A percentile compares a stretch with the other conserved stretches of the same genome.
phyloP scores from a whole-genome alignment of 92 coral and sea anemone species.

The Heteractis magnifica region DNA sequence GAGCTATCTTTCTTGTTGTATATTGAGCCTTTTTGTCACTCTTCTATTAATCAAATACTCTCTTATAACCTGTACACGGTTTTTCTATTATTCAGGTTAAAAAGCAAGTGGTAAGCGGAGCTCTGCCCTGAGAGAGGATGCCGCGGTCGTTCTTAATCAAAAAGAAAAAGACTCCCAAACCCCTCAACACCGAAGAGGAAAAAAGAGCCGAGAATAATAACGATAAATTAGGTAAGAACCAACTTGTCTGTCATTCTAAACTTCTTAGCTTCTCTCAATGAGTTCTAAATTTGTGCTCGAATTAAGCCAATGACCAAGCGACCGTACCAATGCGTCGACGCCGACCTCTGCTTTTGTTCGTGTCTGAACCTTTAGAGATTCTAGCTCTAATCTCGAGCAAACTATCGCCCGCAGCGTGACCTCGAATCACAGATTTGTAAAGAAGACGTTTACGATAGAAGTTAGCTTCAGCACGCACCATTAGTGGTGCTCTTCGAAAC shows the following conservation, averaged over 20 bases:
- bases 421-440: background rate
- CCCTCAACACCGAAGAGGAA: constrained; percentile 24
- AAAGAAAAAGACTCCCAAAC: constrained; percentile 13
- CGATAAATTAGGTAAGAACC: constrained; percentile 13
- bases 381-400: background rate
- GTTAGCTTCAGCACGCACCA: constrained; percentile 1
- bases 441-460: background rate
- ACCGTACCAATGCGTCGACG: background rate
- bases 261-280: background rate
- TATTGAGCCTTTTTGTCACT: background rate
- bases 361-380: background rate
- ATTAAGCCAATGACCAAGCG: background rate
- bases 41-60: background rate
- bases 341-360: background rate
- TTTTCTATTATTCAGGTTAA: background rate
- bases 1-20: background rate
- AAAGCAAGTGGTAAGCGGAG: background rate
- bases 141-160: constrained; percentile 32
- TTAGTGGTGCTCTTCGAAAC: background rate
- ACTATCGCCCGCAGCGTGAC: background rate
- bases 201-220: background rate
- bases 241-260: background rate
- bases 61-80: background rate
- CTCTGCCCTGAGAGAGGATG: background rate
- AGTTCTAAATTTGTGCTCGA: constrained; percentile 1